Evolutionary conservation across 2,888 invertebrate genomes (phyloP), one percentile per base, ranked within the genome.

Genomic region (Stenodera caucasica): DNA sequence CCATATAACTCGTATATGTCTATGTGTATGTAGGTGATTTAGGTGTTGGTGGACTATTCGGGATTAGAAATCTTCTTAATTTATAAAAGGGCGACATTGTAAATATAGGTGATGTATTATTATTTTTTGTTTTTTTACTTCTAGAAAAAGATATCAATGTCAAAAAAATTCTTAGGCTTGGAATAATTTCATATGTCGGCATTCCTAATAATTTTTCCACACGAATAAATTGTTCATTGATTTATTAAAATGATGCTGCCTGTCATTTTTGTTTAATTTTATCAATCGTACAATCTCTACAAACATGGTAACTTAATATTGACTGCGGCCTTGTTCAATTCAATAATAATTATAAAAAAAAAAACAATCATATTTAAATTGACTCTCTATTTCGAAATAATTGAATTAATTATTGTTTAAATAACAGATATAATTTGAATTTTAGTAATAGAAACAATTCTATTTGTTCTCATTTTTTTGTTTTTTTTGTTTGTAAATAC

Each of bases 191-290:
- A 54, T 54, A 54, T 51, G 50, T 57, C 54, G 32, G 14, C 57
- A 68, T 65, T 65, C 65, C 57, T 55, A 64, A 60, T 65, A 57
- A 66, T 67, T 64, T 66, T 63, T 66, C 58, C 58, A 64, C 58
- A 35, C 50, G 65, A 65, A 61, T 66, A 61, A 65, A 63, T 64
- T 64, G 52, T 61, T 62, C 57, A 60, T 63, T 67, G 61, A 66
- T 62, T 68, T 68, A 68, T 68, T 66, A 61, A 58, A 63, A 61
- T 63, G 67, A 68, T 68, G 65, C 52, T 60, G 67, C 64, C 67
- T 68, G 62, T 67, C 45, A n/a, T 45, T 23, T 45, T 23, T 45
- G 2, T 21, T 45, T 23, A 45, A 21, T 45, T 12, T 45, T 45
- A 45, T 45, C 45, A 21, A 21, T 23, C 2, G 12, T 45, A 45